Evolutionary conservation across 1,140 invertebrate species (phyloP).

Genomic region (Heterodera carotae): DNA sequence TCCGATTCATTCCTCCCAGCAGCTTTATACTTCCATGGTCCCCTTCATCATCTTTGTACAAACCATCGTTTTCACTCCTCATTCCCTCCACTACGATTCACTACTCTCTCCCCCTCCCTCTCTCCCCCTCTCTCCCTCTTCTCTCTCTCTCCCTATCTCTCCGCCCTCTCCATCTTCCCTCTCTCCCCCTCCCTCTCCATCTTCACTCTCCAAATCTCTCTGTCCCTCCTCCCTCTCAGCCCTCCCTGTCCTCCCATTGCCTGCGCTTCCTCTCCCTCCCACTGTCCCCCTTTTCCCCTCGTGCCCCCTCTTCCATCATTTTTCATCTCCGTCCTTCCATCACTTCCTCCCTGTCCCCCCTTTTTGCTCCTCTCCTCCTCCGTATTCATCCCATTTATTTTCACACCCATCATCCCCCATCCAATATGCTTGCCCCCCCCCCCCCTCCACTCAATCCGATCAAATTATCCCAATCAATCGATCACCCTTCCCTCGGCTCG

Average conservation of each 20-base stretch:
- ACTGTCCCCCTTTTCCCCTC: background rate
- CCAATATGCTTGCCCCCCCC: background rate
- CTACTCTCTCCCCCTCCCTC: background rate
- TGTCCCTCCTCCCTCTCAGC: background rate
- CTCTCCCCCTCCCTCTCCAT: background rate
- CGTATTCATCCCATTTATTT: background rate
- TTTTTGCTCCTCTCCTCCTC: background rate
- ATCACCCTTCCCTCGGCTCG: background rate
- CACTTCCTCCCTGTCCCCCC: background rate
- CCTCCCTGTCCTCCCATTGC: background rate
- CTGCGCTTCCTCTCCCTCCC: background rate
- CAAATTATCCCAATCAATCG: constrained; percentile 22
- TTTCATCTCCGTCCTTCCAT: background rate
- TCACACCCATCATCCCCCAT: background rate
- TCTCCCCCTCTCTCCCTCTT: background rate
- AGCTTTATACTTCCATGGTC: background rate
- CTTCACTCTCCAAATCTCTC: too few relatives aligned
- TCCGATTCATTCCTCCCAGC: constrained; percentile 1
- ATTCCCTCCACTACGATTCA: background rate
- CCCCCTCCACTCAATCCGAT: background rate
- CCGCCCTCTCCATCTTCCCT: background rate
- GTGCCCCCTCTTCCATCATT: background rate
- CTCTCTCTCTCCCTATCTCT: background rate
- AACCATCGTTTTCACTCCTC: background rate
- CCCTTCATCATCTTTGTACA: background rate